These are phyloP conservation scores for Gymnosoma rotundatum DNA, from an alignment of 2,888 invertebrate species.

Conservation along the genomic window DNA sequence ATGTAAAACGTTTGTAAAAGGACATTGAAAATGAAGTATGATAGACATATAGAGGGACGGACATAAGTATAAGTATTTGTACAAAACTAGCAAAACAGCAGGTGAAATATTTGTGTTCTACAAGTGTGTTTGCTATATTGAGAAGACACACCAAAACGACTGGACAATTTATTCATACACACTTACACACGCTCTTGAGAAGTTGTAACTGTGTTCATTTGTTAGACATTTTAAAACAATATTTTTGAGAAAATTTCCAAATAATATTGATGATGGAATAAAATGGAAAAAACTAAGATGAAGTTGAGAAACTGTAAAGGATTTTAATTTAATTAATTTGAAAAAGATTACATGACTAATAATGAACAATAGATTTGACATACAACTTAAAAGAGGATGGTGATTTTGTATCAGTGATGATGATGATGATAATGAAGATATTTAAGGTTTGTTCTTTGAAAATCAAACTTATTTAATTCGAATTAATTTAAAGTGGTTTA, in stretches of 20 bases:
- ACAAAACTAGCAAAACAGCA: constrained; percentile 17
- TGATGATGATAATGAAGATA: neutral
- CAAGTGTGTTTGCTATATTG: neutral
- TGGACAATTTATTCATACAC: constrained; percentile 23
- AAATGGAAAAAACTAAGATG: constrained; percentile 26
- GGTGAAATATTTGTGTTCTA: constrained; percentile 13
- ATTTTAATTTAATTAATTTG: constrained; percentile 63
- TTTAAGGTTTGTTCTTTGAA: neutral
- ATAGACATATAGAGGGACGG: constrained; percentile 40
- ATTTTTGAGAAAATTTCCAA: constrained; percentile 37
- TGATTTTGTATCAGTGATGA: constrained; percentile 3
- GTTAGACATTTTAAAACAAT: constrained; percentile 36
- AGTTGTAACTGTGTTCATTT: neutral
- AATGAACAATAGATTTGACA: constrained; percentile 63
- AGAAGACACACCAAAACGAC: constrained; percentile 25
- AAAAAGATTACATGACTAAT: constrained; percentile 64
- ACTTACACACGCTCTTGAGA: neutral
- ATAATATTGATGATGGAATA: constrained; percentile 50
- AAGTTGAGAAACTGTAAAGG: constrained; percentile 19
- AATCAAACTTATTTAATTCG: neutral
- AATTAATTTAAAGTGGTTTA: neutral
- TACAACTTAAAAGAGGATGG: constrained; percentile 60
- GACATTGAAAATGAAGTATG: constrained; percentile 55
- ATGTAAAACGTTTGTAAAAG: constrained; percentile 52
- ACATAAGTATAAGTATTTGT: constrained; percentile 19